These are phyloP conservation scores for Sorex fumeus DNA, from an alignment of 2,113 vertebrate species.

Conservation along the genomic window DNA sequence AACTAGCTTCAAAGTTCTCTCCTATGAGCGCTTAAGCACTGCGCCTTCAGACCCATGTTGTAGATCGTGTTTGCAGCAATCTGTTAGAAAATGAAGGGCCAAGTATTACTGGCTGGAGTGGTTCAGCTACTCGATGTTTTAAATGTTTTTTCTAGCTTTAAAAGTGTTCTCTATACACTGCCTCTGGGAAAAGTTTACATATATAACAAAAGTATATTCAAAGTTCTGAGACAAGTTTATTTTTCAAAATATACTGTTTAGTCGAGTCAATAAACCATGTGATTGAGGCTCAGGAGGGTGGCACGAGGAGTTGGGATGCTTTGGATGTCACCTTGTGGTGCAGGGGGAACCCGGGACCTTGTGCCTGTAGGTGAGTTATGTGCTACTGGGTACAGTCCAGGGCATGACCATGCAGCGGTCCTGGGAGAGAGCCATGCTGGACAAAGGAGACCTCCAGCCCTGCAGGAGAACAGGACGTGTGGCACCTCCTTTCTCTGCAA, in stretches of 20 bases:
- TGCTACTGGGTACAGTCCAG: background rate
- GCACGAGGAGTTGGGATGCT: too few relatives aligned
- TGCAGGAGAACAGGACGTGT: accelerated
- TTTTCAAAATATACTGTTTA: constrained; percentile 35
- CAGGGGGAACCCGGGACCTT: background rate
- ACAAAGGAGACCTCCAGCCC: background rate
- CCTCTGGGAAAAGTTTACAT: constrained; percentile 1
- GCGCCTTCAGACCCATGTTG: constrained; percentile 32
- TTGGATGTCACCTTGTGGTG: background rate
- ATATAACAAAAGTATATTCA: background rate
- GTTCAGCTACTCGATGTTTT: constrained; percentile 26
- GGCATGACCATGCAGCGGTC: background rate
- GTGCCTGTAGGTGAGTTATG: too few relatives aligned
- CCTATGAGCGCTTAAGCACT: constrained; percentile 36
- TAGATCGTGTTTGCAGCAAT: constrained; percentile 27
- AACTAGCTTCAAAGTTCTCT: constrained; percentile 75
- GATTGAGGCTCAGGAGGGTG: background rate
- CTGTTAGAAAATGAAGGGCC: constrained; percentile 59
- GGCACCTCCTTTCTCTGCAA: background rate
- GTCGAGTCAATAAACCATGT: background rate
- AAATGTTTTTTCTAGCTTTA: background rate
- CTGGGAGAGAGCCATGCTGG: background rate
- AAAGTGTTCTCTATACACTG: background rate
- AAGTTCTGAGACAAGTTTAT: constrained; percentile 45
- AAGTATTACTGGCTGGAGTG: constrained; percentile 32